Evolutionary conservation across 2,113 vertebrate genomes (phyloP).

Genomic region (Ammodytes dubius): DNA sequence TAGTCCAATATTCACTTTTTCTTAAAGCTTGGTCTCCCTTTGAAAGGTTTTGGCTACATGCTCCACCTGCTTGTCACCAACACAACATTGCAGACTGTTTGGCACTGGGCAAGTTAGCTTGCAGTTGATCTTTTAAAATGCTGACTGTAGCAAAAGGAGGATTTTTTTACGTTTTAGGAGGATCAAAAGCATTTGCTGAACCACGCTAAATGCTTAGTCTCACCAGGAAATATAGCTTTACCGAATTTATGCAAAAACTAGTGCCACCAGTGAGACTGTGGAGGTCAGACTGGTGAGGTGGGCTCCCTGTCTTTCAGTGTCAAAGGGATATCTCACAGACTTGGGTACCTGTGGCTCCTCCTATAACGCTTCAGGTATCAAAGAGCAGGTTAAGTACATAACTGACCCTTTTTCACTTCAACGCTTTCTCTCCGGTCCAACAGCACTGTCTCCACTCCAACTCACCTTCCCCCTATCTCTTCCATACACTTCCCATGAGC

Average conservation of each 20-base stretch:
- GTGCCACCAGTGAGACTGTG: background rate
- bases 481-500: constrained; percentile 7
- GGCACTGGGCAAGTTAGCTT: background rate
- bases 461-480: constrained; percentile 40
- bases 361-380: constrained; percentile 36
- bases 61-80: background rate
- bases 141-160: background rate
- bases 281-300: constrained; percentile 3
- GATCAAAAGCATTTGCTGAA: background rate
- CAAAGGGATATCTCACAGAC: constrained; percentile 15
- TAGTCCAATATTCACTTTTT: background rate
- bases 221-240: constrained; percentile 1
- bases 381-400: constrained; percentile 41
- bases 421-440: constrained; percentile 38
- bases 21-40: background rate
- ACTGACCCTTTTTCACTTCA: constrained; percentile 43
- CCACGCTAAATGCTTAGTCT: background rate
- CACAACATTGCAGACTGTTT: background rate
- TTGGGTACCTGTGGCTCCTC: constrained; percentile 15
- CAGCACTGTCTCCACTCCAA: constrained; percentile 6
- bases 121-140: background rate
- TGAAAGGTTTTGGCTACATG: background rate
- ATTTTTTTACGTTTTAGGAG: background rate
- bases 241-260: background rate
- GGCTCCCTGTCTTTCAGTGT: background rate